A percentile compares a stretch with the other conserved stretches of the same genome.
phyloP scores from a whole-genome alignment of 2,888 invertebrate genomes.

The Leucophenga maculata region DNA sequence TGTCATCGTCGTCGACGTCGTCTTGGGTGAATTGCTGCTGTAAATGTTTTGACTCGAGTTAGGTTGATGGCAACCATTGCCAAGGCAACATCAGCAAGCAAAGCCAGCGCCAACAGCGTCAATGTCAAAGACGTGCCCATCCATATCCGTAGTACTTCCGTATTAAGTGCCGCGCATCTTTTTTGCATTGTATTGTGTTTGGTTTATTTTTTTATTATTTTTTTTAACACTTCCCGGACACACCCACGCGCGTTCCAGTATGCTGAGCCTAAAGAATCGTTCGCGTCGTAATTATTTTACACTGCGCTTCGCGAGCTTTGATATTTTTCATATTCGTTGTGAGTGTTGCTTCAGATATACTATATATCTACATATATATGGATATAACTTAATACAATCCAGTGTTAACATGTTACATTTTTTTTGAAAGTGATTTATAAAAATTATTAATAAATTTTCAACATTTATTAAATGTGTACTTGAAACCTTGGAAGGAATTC shows the following conservation, averaged over 20 bases:
- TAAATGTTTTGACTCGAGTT: constrained; percentile 54
- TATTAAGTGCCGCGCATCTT: not conserved
- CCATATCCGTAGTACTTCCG: not conserved
- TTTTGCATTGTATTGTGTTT: too few relatives aligned
- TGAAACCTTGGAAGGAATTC: too few relatives aligned
- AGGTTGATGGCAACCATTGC: constrained; percentile 54
- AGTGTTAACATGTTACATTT: too few relatives aligned
- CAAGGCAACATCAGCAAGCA: constrained; percentile 45
- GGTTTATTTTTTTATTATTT: not conserved
- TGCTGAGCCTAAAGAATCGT: constrained; percentile 64
- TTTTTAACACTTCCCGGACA: not conserved
- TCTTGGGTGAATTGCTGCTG: constrained; percentile 62
- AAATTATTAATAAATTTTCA: too few relatives aligned
- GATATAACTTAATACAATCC: too few relatives aligned
- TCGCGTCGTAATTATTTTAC: constrained; percentile 66
- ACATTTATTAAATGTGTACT: too few relatives aligned
- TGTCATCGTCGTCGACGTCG: constrained; percentile 32
- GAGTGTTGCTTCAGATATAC: constrained; percentile 47
- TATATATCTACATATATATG: too few relatives aligned
- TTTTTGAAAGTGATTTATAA: too few relatives aligned
- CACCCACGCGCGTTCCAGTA: constrained; percentile 27
- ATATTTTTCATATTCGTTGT: constrained; percentile 64
- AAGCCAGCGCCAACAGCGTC: not conserved
- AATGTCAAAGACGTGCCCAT: not conserved
- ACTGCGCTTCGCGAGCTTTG: constrained; percentile 64